These are phyloP conservation scores for Hydraecia micacea DNA, from an alignment of 2,888 invertebrate genomes.

Conservation along the genomic window DNA sequence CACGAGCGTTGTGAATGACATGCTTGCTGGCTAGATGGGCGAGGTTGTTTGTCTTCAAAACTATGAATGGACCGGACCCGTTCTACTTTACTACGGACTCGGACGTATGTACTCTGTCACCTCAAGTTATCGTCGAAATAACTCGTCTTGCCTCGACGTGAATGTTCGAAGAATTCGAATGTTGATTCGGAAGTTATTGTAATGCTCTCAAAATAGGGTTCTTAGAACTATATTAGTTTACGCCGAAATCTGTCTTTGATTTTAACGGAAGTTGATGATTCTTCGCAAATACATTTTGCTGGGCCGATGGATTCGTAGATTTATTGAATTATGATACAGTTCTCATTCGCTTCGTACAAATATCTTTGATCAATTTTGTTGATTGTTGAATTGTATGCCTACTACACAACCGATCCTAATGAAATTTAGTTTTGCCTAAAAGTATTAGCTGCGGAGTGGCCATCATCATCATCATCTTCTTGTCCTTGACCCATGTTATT, in stretches of 20 bases:
- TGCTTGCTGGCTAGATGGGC: conserved; percentile 71
- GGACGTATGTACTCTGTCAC: conserved; percentile 49
- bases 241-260: conserved; percentile 64
- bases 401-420: not conserved
- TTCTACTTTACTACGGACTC: conserved; percentile 62
- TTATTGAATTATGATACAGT: conserved; percentile 31
- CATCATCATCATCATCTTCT: not conserved
- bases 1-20: conserved; percentile 71
- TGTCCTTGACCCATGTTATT: not conserved
- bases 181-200: conserved; percentile 64
- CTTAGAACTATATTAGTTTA: conserved; percentile 59
- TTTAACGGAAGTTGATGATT: conserved; percentile 58
- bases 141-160: conserved; percentile 48
- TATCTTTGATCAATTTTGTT: conserved; percentile 34
- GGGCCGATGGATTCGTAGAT: conserved; percentile 42
- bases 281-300: conserved; percentile 58
- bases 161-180: conserved; percentile 54
- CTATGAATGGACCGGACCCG: conserved; percentile 75
- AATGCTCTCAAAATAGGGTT: conserved; percentile 58
- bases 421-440: not conserved
- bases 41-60: conserved; percentile 73
- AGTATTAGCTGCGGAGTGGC: no score
- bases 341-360: conserved; percentile 1
- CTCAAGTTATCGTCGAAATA: conserved; percentile 49
- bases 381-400: not conserved